Conservation (phyloP, 2,113 vertebrate genomes). For the Malurus cyaneus region DNA sequence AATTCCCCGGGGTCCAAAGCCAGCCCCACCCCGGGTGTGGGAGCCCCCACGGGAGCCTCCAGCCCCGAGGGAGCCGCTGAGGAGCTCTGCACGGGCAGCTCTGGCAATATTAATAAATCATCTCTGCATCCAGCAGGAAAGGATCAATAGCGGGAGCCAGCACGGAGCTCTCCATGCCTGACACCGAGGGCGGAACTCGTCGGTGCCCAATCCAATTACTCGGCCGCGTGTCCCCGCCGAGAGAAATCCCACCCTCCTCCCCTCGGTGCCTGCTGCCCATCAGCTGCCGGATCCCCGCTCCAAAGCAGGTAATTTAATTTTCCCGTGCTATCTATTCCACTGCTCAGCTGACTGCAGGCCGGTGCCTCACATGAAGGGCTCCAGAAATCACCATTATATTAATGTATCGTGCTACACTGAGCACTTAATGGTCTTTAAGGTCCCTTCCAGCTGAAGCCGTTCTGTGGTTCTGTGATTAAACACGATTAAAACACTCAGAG, state of each 20-base stretch:
- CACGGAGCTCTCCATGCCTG: background rate
- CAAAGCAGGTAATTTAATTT: background rate
- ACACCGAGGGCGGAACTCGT: background rate
- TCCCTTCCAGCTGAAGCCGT: background rate
- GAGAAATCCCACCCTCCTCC: background rate
- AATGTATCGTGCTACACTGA: background rate
- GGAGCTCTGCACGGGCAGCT: background rate
- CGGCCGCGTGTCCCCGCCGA: accelerated
- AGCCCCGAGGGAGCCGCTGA: background rate
- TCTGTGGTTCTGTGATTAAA: background rate
- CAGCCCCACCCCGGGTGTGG: background rate
- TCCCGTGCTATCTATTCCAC: background rate
- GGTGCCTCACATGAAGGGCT: background rate
- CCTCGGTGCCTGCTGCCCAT: background rate
- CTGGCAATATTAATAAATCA: background rate
- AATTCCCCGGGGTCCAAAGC: accelerated
- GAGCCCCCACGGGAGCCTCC: background rate
- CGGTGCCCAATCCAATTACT: accelerated
- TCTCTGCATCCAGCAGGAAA: accelerated
- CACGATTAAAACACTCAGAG: background rate
- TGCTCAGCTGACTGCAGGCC: background rate
- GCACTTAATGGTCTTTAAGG: background rate
- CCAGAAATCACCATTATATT: background rate
- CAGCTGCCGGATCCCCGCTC: background rate
- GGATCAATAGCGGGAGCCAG: background rate